phyloP scores from a whole-genome alignment of 2,797 vertebrate species.

The Mico argentatus region DNA sequence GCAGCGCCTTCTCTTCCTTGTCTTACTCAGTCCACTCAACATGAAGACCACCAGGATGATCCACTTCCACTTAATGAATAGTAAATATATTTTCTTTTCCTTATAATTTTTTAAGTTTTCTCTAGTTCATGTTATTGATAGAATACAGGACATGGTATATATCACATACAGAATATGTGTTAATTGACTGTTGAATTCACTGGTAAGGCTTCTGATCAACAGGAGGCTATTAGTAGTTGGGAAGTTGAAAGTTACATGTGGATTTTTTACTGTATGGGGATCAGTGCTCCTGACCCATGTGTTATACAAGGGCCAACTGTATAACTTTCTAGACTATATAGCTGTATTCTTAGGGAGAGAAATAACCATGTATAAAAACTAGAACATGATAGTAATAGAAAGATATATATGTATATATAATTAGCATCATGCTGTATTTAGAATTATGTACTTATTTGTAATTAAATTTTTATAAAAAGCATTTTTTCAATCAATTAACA shows the following conservation, averaged over 20 bases:
- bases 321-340: background rate
- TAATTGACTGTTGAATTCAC: background rate
- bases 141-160: background rate
- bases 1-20: too few species aligned
- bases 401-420: background rate
- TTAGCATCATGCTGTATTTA: background rate
- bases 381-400: background rate
- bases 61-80: too few species aligned
- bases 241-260: background rate
- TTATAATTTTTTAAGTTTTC: background rate
- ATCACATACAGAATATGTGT: background rate
- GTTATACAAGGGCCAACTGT: background rate
- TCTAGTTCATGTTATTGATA: background rate
- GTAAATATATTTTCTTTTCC: background rate
- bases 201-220: background rate
- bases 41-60: too few species aligned
- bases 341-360: background rate
- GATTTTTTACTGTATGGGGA: background rate
- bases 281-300: background rate
- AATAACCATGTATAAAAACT: background rate
- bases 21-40: too few species aligned
- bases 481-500: conserved; percentile 13
- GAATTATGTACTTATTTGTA: background rate
- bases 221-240: background rate
- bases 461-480: background rate